Evolutionary conservation across 2,113 vertebrate species (phyloP), one percentile per base, ranked within the genome.

Genomic region (Crotalus horridus): DNA sequence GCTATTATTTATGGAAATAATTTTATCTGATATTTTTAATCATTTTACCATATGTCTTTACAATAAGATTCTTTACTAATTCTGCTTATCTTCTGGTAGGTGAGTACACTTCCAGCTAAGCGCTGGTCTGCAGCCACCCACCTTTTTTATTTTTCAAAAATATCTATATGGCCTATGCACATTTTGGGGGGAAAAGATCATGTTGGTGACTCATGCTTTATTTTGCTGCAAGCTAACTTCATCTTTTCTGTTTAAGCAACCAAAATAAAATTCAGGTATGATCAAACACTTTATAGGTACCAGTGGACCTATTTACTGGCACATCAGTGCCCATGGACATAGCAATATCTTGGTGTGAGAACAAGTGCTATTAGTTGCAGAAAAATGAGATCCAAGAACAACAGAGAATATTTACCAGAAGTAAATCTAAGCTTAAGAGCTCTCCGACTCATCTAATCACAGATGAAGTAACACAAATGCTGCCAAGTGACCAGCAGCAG

Each of bases 381-480:
- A 54, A 89, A 93, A 89, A 85, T 86, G 89, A 91, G 88, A 69
- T 86, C 69, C 20, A 90, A 93, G 46, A 94, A n/a, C 93, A 46
- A 39, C 56, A 87, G 1, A 90, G 55, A 91, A 10, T 85, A n/a
- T 48, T 56, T 58, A 88, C 87, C 0, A 61, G 48, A 92, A 64
- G 87, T 86, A 59, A 23, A 2, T 33, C 51, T 93, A 90, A 23
- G 0, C 0, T 54, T 21, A 0, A 0, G 54, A 29, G 5, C 89
- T 43, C 89, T 69, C 54, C 23, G 26, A 92, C 58, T 55, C 55
- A 85, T 74, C 46, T 58, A 93, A 59, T 64, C 55, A 53, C 29
- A 85, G 69, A 90, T 69, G 93, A 89, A 74, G 20, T 24, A 87
- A 90, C 89, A 39, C 56, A 90, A 94, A 94, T 74, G 81, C 39